A percentile compares a stretch with the other conserved stretches of the same genome.
These are phyloP conservation scores for Eupithecia tripunctaria DNA, from an alignment of 2,888 invertebrate genomes.

Conservation along the genomic window DNA sequence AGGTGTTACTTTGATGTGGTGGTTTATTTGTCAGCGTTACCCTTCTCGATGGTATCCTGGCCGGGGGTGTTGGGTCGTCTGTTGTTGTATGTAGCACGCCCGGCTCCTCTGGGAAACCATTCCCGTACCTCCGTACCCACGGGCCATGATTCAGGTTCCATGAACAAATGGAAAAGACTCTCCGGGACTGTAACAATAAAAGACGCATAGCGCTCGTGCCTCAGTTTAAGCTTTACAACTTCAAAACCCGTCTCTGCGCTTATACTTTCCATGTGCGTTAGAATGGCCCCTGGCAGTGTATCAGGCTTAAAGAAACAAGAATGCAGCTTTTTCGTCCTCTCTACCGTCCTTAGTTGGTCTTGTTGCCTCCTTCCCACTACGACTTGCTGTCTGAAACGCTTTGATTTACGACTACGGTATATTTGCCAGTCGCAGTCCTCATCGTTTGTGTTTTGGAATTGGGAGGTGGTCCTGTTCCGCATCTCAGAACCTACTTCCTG, in stretches of 20 bases:
- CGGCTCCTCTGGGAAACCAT: slow-evolving; percentile 52
- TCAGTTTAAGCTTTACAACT: not conserved
- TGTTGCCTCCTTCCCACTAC: not conserved
- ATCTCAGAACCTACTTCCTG: no score
- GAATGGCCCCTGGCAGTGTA: not conserved
- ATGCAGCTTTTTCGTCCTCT: not conserved
- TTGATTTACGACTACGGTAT: not conserved
- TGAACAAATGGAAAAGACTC: not conserved
- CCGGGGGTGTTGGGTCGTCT: not conserved
- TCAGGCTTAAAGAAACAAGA: not conserved
- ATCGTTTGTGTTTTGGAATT: no score
- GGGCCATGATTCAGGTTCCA: not conserved
- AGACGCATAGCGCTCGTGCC: not conserved
- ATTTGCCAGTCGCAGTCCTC: not conserved
- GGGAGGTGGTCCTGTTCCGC: no score
- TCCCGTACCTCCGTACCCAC: slow-evolving; percentile 64
- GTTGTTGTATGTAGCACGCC: not conserved
- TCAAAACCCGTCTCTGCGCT: not conserved
- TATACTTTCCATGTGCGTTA: not conserved
- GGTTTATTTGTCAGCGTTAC: no score
- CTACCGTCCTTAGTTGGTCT: not conserved
- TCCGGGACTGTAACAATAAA: not conserved
- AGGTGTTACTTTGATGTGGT: no score
- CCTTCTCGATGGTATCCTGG: not conserved
- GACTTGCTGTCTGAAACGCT: not conserved